Evolutionary conservation across 2,797 vertebrate genomes (phyloP).

Genomic region (Gymnoscopelus braueri): DNA sequence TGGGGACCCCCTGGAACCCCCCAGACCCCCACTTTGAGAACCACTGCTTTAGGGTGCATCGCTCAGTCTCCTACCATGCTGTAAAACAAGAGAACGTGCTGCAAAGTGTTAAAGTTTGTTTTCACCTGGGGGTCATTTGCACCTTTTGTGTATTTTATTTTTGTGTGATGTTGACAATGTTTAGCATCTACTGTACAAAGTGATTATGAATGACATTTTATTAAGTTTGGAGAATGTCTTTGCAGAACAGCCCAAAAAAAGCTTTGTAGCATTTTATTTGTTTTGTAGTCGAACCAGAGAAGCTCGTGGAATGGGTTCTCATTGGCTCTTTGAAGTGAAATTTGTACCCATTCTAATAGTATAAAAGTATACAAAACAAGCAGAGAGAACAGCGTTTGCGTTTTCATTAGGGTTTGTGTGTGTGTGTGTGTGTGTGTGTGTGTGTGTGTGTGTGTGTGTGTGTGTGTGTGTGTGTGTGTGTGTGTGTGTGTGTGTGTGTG

Average conservation of each 20-base stretch:
- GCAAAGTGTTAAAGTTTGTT: not conserved
- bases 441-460: too few species aligned
- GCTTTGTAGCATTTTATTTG: not conserved
- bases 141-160: not conserved
- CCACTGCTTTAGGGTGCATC: too few species aligned
- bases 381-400: too few species aligned
- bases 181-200: not conserved
- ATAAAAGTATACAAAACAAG: too few species aligned
- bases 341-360: too few species aligned
- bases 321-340: not conserved
- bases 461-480: too few species aligned
- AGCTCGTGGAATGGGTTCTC: not conserved
- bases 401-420: too few species aligned
- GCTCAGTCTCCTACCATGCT: too few species aligned
- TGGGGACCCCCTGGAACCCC: too few species aligned
- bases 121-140: not conserved
- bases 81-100: not conserved
- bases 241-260: not conserved
- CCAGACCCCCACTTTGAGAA: too few species aligned
- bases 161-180: not conserved
- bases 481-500: too few species aligned
- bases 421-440: too few species aligned
- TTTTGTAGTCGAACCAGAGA: not conserved
- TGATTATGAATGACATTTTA: not conserved
- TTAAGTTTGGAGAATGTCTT: not conserved